Base-by-base conservation (phyloP, 2,113 vertebrate genomes). In the Platysternon megacephalum region DNA sequence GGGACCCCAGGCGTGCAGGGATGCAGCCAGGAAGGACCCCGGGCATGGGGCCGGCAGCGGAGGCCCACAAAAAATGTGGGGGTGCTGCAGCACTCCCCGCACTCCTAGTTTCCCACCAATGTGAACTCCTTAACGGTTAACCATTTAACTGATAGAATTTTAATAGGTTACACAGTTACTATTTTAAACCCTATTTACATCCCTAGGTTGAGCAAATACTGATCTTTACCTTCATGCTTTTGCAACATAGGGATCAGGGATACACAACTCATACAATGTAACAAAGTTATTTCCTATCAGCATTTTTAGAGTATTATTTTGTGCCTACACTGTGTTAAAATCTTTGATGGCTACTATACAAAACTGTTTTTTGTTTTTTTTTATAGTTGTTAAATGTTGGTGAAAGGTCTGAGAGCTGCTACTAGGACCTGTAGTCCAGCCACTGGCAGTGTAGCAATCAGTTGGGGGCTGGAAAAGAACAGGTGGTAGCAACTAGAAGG, bases 391-490 rank as follows among this genome's bases (percentile, higher is more conserved):
- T 42, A 56, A 85, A 72, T 39, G 13, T 42, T 46, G 21, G 48
- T 68, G 93, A 48, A 48, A 78, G 11, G 78, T 21, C 13, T 58
- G 49, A 39, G 56, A 26, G 32, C 8, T 28, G 46, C 48, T 80
- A 42, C 35, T 55, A 11, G 82, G 65, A 48, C 89, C 80, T 28
- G 32, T 32, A 56, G 68, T 87, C 88, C 13, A 1, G 29, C 94
- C 88, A 65, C 42, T 65, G 19, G 74, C 53, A 5, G n/a, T 2
- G 79, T 88, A 78, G 72, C 82, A 94, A 86, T 86, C 93, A 61
- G 93, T 22, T 94, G 86, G 94, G 84, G 84, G 84, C 84, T 80
- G 90, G 58, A 51, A 95, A 88, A 92, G 97, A 94, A 96, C 96
- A 95, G 94, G 94, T 95, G 90, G 83, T 49, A 87, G 22, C 39